Evolutionary conservation across 2,888 invertebrate species (phyloP).

Genomic region (Isoperla grammatica): DNA sequence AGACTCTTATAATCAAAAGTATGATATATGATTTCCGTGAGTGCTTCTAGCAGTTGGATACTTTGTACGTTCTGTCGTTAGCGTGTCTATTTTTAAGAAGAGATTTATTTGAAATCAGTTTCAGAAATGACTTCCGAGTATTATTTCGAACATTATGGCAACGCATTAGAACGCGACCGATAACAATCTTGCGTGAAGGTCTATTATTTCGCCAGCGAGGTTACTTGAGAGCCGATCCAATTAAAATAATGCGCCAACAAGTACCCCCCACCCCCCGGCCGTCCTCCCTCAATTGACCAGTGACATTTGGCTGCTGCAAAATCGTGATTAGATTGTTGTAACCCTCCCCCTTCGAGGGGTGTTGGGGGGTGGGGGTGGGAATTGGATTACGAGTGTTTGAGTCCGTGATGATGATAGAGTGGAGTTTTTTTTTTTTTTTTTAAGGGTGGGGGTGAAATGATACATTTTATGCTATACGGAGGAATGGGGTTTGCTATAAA

Average conservation of each 20-base stretch:
- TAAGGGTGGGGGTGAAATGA: too few species aligned
- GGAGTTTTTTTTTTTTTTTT: constrained; percentile 24
- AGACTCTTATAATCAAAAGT: too few species aligned
- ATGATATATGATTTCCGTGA: too few species aligned
- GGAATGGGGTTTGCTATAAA: not conserved
- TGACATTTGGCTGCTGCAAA: constrained; percentile 34
- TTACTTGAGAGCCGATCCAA: constrained; percentile 24
- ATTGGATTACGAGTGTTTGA: constrained; percentile 31
- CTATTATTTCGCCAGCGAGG: too few species aligned
- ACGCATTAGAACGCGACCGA: too few species aligned
- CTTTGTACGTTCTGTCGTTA: too few species aligned
- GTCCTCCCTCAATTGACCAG: constrained; percentile 32
- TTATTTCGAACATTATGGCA: too few species aligned
- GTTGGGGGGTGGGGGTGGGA: constrained; percentile 15
- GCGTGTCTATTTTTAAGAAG: too few species aligned
- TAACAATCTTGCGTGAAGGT: too few species aligned
- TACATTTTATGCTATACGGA: constrained; percentile 1
- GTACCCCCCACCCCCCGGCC: constrained; percentile 26
- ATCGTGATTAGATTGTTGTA: constrained; percentile 35
- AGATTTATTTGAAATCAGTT: too few species aligned
- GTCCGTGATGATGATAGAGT: constrained; percentile 34
- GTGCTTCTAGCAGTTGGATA: too few species aligned
- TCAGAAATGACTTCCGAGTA: too few species aligned
- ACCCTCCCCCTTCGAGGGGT: constrained; percentile 17
- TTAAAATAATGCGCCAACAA: constrained; percentile 33